These are phyloP conservation scores for Ophonus ardosiacus DNA, from an alignment of 2,888 invertebrate genomes.

Conservation along the genomic window DNA sequence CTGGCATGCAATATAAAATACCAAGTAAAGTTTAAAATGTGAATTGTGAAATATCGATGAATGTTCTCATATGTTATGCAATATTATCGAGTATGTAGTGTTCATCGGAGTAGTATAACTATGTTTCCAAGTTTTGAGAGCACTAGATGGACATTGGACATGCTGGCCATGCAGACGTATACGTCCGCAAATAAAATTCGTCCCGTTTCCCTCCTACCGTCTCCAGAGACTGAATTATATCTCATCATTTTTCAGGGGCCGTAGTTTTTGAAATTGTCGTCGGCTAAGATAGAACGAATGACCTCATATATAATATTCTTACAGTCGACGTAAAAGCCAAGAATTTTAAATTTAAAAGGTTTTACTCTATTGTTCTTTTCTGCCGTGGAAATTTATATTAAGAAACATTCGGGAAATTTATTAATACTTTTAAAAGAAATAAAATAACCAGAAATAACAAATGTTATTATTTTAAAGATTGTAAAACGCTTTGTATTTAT, in stretches of 20 bases:
- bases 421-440: too few species aligned
- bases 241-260: constrained; percentile 32
- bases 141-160: background rate
- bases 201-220: background rate
- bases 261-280: constrained; percentile 32
- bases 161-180: constrained; percentile 25
- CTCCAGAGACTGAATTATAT: constrained; percentile 30
- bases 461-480: too few species aligned
- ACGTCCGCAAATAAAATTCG: constrained; percentile 22
- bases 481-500: too few species aligned
- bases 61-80: background rate
- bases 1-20: background rate
- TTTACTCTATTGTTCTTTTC: constrained; percentile 1
- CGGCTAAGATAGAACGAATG: constrained; percentile 26
- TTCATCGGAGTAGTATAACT: constrained; percentile 28
- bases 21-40: background rate
- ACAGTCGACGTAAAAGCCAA: background rate
- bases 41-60: background rate
- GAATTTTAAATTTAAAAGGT: constrained; percentile 25
- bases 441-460: too few species aligned
- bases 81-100: constrained; percentile 10
- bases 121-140: constrained; percentile 24
- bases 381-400: background rate
- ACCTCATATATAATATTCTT: constrained; percentile 25
- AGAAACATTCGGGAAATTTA: too few species aligned